Conservation (phyloP, 2,113 vertebrate species). For the Galemys pyrenaicus region DNA sequence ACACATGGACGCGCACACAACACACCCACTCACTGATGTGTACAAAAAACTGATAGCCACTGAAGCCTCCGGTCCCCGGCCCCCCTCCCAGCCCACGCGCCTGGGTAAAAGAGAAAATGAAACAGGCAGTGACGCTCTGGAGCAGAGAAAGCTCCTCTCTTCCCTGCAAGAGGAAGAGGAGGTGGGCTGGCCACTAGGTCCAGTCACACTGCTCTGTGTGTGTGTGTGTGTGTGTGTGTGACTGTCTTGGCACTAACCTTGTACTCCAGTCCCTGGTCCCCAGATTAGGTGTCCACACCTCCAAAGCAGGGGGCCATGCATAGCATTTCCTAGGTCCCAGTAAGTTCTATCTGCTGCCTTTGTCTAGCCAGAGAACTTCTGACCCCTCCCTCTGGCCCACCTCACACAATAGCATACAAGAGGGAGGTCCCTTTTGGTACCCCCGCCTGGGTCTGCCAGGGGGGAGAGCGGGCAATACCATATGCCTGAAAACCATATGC, state of each 20-base stretch:
- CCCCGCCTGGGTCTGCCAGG: neutral
- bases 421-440: neutral
- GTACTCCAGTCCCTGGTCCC: neutral
- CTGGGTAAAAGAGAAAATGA: constrained; percentile 73
- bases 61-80: constrained; percentile 21
- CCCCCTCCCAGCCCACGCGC: neutral
- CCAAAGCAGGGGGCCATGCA: neutral
- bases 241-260: constrained; percentile 22
- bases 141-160: constrained; percentile 22
- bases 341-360: neutral
- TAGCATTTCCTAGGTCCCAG: neutral
- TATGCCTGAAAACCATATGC: neutral
- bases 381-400: neutral
- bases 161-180: neutral
- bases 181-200: neutral
- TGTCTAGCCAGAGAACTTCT: neutral
- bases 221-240: neutral
- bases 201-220: neutral
- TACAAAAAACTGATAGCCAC: constrained; percentile 67
- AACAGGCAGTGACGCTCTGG: constrained; percentile 14
- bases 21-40: constrained; percentile 78
- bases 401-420: neutral
- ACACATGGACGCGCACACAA: constrained; percentile 71
- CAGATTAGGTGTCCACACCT: neutral
- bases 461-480: neutral